Evolutionary conservation across 2,888 invertebrate genomes (phyloP), one percentile per base, ranked within the genome.

Genomic region (Lottia scabra): DNA sequence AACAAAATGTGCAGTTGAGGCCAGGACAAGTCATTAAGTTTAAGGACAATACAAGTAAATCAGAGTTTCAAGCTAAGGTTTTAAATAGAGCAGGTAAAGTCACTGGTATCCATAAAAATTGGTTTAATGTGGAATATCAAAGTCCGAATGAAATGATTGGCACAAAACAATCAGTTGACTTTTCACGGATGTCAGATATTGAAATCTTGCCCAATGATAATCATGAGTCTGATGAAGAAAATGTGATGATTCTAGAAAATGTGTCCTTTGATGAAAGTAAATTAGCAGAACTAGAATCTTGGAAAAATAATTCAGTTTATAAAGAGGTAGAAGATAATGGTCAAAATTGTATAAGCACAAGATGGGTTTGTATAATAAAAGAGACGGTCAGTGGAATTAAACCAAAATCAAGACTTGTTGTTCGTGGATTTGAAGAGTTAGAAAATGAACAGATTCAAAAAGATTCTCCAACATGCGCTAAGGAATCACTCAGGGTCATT

Each of bases 361-460:
- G n/a, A n/a, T n/a, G n/a, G n/a, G n/a, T n/a, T n/a, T n/a, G n/a
- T n/a, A n/a, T n/a, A n/a, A n/a, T n/a, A n/a, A n/a, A n/a, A n/a
- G n/a, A n/a, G n/a, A n/a, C n/a, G n/a, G n/a, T n/a, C n/a, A n/a
- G n/a, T n/a, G n/a, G n/a, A n/a, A n/a, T n/a, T n/a, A n/a, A n/a
- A n/a, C n/a, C n/a, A n/a, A 66, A 70, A 27, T 65, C 65, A 38
- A 27, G 70, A 19, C 68, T 70, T 26, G 70, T 70, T 23, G 70
- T 65, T 0, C n/a, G 70, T 27, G 70, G 70, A 19, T 70, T 70
- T 70, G 70, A 70, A 48, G 70, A 70, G 5, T n/a, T 46, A 46
- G 46, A 46, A 46, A n/a, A 46, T 46, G 46, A 46, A 46, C 15
- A n/a, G 15, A 6, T 46, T 46, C 46, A 46, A 46, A 46, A 67